Evolutionary conservation across 2,888 invertebrate genomes (phyloP), one percentile per base, ranked within the genome.

Genomic region (Gryllus longicercus): DNA sequence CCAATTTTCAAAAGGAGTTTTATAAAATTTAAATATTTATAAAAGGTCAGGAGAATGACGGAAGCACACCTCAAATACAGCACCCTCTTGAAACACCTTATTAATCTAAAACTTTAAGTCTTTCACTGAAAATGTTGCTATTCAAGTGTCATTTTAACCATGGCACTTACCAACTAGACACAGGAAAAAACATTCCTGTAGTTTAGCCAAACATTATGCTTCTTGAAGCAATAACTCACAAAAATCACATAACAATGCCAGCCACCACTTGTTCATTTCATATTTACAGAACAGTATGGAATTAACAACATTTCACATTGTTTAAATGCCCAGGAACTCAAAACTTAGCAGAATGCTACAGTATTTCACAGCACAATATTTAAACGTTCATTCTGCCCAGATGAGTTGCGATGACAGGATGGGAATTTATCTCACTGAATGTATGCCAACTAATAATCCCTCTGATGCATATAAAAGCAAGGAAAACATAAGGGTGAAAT

Each of bases 381-480:
- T 14, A 63, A 18, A 63, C 63, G n/a, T 63, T 63, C 63, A 18
- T n/a, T 63, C 63, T 63, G 63, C 63, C 63, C 63, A 63, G 63
- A 63, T 63, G 63, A 63, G n/a, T 63, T 63, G 63, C 3, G 63
- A 63, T 63, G 63, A 63, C n/a, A 18, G 63, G 63, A 63, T 63
- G 63, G 63, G 63, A 63, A 63, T 63, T 63, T 18, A 63, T 63
- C 63, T 63, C 63, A n/a, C 63, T 63, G 63, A 63, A 63, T 63
- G 63, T 63, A 63, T 63, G 63, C 63, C 63, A 63, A n/a, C 38
- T 38, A 63, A 63, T 63, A n/a, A 18, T 63, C 63, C 63, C 63
- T 63, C n/a, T 5, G 63, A 63, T 63, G 38, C 38, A 38, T 38
- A 38, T 63, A 18, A 63, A 63, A 63, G n/a, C n/a, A 63, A 63